Conservation (phyloP, 2,888 invertebrate genomes). For the Hesperia comma region DNA sequence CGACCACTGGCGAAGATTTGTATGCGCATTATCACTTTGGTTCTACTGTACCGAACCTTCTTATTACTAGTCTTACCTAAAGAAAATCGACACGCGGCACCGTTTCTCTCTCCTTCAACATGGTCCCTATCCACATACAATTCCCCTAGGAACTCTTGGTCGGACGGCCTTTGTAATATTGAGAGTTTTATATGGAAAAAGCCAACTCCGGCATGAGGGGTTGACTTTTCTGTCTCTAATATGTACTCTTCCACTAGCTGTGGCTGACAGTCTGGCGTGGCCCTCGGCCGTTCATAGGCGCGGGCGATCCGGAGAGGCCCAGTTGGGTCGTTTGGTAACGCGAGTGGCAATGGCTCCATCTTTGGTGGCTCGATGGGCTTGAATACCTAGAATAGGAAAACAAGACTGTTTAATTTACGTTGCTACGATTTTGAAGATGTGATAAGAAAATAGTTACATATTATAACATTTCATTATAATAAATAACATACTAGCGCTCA, state of each 20-base stretch:
- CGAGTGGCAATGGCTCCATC: conserved; percentile 84
- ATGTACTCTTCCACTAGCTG: conserved; percentile 94
- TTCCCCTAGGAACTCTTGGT: conserved; percentile 95
- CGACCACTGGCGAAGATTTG: too few relatives aligned
- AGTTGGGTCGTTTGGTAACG: conserved; percentile 78
- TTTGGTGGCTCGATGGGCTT: conserved; percentile 86
- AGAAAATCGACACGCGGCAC: conserved; percentile 91
- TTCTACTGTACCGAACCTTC: conserved; percentile 62
- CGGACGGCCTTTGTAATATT: conserved; percentile 93
- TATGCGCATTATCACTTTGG: too few relatives aligned
- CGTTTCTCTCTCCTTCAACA: conserved; percentile 89
- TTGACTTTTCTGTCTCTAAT: conserved; percentile 91
- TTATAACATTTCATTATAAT: too few relatives aligned
- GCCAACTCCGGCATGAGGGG: conserved; percentile 85
- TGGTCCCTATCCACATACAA: conserved; percentile 94
- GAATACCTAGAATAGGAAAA: conserved; percentile 72
- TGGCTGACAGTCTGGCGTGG: conserved; percentile 89
- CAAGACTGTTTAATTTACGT: too few relatives aligned
- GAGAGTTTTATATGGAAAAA: conserved; percentile 94
- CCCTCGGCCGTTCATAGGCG: conserved; percentile 85
- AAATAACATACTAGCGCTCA: too few relatives aligned
- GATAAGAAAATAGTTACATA: too few relatives aligned
- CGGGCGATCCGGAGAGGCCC: conserved; percentile 70
- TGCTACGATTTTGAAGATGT: too few relatives aligned
- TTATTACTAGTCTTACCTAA: conserved; percentile 69